Evolutionary conservation across 2,113 vertebrate species (phyloP).

Genomic region (Charina bottae): DNA sequence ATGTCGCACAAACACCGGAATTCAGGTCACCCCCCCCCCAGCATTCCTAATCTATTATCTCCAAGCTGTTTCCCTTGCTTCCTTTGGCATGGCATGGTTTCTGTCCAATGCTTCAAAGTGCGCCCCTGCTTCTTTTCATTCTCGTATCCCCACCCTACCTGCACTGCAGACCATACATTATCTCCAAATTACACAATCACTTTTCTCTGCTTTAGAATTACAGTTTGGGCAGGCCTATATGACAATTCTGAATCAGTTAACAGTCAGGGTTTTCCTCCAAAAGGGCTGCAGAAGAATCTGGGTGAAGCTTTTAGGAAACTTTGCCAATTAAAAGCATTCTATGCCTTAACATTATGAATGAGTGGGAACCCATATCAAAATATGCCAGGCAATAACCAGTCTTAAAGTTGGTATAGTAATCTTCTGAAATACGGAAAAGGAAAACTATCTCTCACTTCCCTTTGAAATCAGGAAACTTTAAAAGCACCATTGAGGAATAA

Average conservation of each 20-base stretch:
- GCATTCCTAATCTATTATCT: not conserved
- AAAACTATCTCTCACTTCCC: not conserved
- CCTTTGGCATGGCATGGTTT: not conserved
- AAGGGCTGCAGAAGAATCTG: not conserved
- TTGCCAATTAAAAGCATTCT: not conserved
- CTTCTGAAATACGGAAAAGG: too few relatives aligned
- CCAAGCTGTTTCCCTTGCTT: not conserved
- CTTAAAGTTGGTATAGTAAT: not conserved
- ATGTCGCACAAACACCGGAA: not conserved
- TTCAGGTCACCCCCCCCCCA: not conserved
- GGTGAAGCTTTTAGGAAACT: not conserved
- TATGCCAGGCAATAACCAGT: not conserved
- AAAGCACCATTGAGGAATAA: not conserved
- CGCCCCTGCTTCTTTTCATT: not conserved
- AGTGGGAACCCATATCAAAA: not conserved
- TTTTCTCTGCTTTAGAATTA: not conserved
- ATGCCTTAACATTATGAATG: not conserved
- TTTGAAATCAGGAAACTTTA: not conserved
- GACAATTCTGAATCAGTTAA: not conserved
- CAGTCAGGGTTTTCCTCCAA: not conserved
- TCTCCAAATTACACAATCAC: not conserved
- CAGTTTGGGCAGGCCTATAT: not conserved
- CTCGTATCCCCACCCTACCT: not conserved
- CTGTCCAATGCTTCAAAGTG: not conserved
- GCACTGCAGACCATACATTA: not conserved